These are phyloP conservation scores for Trichogramma pretiosum DNA, from an alignment of 1,140 invertebrate genomes.

Conservation along the genomic window DNA sequence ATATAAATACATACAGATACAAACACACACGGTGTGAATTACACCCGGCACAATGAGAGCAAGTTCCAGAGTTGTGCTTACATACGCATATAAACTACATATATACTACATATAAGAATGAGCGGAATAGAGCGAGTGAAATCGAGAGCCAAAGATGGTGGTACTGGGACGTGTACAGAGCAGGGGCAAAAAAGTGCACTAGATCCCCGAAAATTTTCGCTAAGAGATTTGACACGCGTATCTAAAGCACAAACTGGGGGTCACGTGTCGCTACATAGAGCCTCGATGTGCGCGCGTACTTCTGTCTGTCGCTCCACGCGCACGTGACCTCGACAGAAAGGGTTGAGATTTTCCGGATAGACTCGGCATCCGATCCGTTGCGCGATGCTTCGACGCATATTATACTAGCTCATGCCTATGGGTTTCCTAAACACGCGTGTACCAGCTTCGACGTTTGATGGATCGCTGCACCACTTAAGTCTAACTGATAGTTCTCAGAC, in stretches of 20 bases:
- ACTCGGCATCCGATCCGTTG: neutral
- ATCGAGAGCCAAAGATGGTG: conserved; percentile 16
- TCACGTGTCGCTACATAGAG: conserved; percentile 38
- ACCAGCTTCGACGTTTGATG: no score
- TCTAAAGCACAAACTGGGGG: conserved; percentile 38
- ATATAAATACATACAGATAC: no score
- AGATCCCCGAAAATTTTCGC: conserved; percentile 26
- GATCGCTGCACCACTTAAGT: conserved; percentile 43
- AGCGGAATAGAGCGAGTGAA: conserved; percentile 8
- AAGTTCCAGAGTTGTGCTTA: conserved; percentile 2
- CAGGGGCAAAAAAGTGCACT: conserved; percentile 19
- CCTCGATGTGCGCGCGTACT: conserved; percentile 11
- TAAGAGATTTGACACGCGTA: conserved; percentile 46
- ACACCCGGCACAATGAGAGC: neutral
- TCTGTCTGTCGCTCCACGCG: conserved; percentile 33
- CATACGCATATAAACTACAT: neutral
- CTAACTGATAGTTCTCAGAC: conserved; percentile 40
- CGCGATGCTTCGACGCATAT: conserved; percentile 20
- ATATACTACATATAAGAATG: conserved; percentile 8
- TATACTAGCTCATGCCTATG: no score
- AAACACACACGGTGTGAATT: conserved; percentile 12
- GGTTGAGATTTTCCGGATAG: conserved; percentile 42
- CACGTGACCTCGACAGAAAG: conserved; percentile 42
- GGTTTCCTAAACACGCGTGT: no score
- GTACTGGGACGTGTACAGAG: conserved; percentile 22